Base-by-base conservation (phyloP, 2,113 vertebrate genomes). In the Psilopsiagon aurifrons region DNA sequence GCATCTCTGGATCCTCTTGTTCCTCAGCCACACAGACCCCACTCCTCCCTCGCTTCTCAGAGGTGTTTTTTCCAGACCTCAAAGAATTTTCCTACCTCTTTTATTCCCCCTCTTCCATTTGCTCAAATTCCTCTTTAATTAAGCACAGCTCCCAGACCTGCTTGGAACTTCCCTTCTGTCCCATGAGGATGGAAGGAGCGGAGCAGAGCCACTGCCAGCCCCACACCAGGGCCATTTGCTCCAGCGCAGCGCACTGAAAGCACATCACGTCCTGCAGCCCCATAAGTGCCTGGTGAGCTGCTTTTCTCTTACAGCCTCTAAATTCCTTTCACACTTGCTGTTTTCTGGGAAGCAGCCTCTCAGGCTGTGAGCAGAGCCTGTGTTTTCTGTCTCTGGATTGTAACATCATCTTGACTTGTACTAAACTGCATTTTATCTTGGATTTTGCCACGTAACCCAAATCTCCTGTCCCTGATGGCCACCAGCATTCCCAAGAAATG, bases 401-500 rank as follows among this genome's bases (percentile, higher is more conserved):
- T 51, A 31, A 18, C 74, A 3, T 17, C 2, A 9, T 84, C 51
- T 54, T 5, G 18, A 67, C 84, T 82, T 67, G 29, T n/a, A 71
- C 63, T 33, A 59, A 93, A 89, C 88, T 3, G 2, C 22, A 13
- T 22, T 57, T 71, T 91, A 71, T 78, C 87, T 55, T 59, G 81
- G 84, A 71, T 64, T 70, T 86, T 67, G 51, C 69, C 87, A 13
- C 47, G 37, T 63, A 86, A 77, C 35, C 41, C 64, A 62, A 71
- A 31, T 57, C 51, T 13, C 19, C 64, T 0, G 2, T 20, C 73
- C 49, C 33, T 0, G 0, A 0, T 2, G 71, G 83, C 68, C 47
- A 7, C 51, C 68, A 51, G 33, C 7, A 6, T 22, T 3, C 11
- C 25, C 60, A 81, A 60, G 35, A 47, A 82, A 25, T 1, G 2